phyloP scores from a whole-genome alignment of 2,113 vertebrate species.

The Pangasianodon gigas region DNA sequence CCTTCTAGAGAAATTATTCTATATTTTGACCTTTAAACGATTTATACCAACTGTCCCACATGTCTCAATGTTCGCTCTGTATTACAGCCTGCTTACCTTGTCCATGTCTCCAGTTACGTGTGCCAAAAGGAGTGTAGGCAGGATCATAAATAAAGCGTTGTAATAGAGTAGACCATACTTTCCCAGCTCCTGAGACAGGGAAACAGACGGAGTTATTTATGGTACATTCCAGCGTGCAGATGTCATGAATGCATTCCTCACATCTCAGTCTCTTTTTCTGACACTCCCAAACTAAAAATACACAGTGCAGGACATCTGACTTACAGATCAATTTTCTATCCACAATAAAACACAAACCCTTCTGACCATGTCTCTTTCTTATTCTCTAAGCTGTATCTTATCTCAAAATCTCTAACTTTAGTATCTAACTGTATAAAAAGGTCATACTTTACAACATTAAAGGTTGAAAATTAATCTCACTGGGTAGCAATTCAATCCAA shows the following conservation, averaged over 20 bases:
- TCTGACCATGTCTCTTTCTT: background rate
- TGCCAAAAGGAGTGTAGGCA: conserved; percentile 87
- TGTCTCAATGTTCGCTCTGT: background rate
- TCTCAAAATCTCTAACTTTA: background rate
- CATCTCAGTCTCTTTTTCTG: background rate
- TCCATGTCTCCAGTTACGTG: conserved; percentile 88
- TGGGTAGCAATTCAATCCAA: background rate
- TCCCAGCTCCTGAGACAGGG: conserved; percentile 83
- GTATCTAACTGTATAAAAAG: background rate
- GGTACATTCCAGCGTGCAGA: conserved; percentile 60
- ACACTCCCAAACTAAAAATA: conserved; percentile 27
- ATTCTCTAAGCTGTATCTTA: background rate
- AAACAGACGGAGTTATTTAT: conserved; percentile 62
- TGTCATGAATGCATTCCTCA: conserved; percentile 49
- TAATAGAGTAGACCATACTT: conserved; percentile 97
- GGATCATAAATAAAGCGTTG: conserved; percentile 96
- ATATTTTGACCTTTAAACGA: background rate
- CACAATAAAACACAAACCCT: background rate
- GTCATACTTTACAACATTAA: background rate
- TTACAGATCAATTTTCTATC: background rate
- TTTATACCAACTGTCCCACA: background rate
- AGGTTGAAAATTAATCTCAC: background rate
- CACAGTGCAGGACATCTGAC: background rate
- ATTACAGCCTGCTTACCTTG: conserved; percentile 75
- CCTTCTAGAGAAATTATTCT: conserved; percentile 11